Conservation (phyloP, 2,888 invertebrate genomes). For the Zaprionus obscuricornis region DNA sequence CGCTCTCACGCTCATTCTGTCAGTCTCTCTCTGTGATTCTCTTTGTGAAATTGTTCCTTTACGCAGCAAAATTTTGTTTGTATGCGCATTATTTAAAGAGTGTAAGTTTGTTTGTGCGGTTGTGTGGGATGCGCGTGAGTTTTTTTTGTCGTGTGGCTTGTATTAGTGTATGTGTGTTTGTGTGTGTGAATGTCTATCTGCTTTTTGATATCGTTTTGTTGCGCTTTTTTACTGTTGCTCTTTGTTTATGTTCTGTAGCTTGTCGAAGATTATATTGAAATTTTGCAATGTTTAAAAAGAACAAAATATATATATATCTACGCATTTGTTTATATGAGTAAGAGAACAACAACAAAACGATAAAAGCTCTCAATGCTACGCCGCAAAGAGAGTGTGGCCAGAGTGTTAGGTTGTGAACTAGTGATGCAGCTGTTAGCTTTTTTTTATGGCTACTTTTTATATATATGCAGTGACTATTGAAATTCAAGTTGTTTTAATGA, state of each 20-base stretch:
- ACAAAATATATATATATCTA: constrained; percentile 41
- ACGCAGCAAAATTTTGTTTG: constrained; percentile 31
- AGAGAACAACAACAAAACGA: constrained; percentile 21
- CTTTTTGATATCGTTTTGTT: constrained; percentile 35
- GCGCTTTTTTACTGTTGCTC: constrained; percentile 35
- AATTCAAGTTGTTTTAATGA: background rate
- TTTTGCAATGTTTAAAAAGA: constrained; percentile 32
- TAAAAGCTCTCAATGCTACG: too few relatives aligned
- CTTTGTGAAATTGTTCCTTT: background rate
- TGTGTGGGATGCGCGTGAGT: constrained; percentile 6
- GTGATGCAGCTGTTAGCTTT: too few relatives aligned
- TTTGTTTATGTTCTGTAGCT: constrained; percentile 64
- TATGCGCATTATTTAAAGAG: constrained; percentile 30
- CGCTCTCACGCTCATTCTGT: constrained; percentile 12
- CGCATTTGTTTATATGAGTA: constrained; percentile 66
- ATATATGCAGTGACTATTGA: too few relatives aligned
- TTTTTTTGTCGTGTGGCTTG: constrained; percentile 14
- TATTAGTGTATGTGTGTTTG: constrained; percentile 2
- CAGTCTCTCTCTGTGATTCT: constrained; percentile 9
- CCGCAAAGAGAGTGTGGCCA: background rate
- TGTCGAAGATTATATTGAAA: constrained; percentile 53
- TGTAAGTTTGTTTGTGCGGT: constrained; percentile 30
- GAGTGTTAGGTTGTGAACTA: constrained; percentile 29
- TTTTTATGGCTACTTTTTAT: too few relatives aligned
- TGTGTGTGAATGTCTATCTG: constrained; percentile 35